Conservation (phyloP, 2,113 vertebrate species). For the Himantopus leucocephalus region DNA sequence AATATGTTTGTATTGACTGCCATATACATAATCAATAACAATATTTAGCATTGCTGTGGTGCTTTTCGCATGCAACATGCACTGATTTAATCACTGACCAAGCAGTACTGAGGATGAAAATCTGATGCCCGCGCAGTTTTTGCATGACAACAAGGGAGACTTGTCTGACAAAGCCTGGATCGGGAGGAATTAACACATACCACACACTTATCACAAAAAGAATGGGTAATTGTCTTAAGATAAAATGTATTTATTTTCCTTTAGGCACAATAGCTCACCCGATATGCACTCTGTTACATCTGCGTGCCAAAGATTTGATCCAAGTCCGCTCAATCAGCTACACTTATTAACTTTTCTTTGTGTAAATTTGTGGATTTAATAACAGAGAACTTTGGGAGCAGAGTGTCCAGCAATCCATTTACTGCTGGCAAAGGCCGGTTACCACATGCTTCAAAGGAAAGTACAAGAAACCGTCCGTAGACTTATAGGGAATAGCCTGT, state of each 20-base stretch:
- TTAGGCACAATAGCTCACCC: neutral
- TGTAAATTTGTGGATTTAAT: constrained; percentile 29
- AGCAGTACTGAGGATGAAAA: neutral
- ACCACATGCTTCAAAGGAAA: neutral
- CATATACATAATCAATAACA: constrained; percentile 39
- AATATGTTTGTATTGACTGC: constrained; percentile 13
- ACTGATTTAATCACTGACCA: constrained; percentile 5
- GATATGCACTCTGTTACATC: neutral
- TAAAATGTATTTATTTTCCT: constrained; percentile 7
- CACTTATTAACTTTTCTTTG: constrained; percentile 24
- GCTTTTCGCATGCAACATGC: neutral
- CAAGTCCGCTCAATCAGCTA: neutral
- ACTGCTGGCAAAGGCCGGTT: neutral
- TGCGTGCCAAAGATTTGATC: neutral
- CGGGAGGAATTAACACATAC: neutral
- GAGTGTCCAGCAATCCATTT: neutral
- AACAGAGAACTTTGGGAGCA: neutral
- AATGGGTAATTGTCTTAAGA: neutral
- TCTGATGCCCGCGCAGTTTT: neutral
- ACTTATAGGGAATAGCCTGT: neutral
- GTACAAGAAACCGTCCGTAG: neutral
- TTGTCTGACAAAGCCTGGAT: neutral
- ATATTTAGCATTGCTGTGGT: neutral
- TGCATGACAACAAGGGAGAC: neutral
- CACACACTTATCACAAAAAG: neutral